Evolutionary conservation across 2,888 invertebrate species (phyloP), one percentile per base, ranked within the genome.

Genomic region (Apomyelois bistriatella): DNA sequence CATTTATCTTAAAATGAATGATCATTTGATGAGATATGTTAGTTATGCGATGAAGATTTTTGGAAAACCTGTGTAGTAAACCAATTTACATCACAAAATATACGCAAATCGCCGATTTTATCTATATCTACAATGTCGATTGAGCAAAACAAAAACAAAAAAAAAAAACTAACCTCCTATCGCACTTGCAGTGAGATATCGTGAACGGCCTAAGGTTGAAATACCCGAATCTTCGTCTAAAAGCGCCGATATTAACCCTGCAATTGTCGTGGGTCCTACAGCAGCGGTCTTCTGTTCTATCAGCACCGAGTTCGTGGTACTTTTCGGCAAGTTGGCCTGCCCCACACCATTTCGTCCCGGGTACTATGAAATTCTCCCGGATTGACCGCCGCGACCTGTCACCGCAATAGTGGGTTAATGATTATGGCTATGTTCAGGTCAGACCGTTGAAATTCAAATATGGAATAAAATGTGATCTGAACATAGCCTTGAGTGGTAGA

Each of bases 321-420:
- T 83, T 83, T 52, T 86, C 61, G 85, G 94, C 73, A 76, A 89
- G 70, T 87, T 92, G 73, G 77, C 93, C 78, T 70, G 91, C 84
- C 6, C 95, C 95, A 81, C 95, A 96, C 95, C 95, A 95, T 70
- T 94, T 93, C 10, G 94, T 94, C 52, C 94, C 94, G 2, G 94
- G 94, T 53, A 92, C 75, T 67, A 93, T 92, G 72, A 93, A 87
- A 82, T 91, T 87, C 74, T 91, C 89, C 66, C 90, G 84, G 59
- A 88, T 65, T 40, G 87, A 89, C 57, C 90, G 73, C 60, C 85
- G 77, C 48, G 82, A 86, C 86, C 90, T 89, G 84, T 72, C 65
- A 62, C 69, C 42, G 52, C 43, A 53, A 60, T 46, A 46, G 43
- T 46, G 32, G 46, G 46, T 46, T 46, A 22, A 46, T 32, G 46